phyloP scores from a whole-genome alignment of 1,140 invertebrate genomes.

The Drosophila pandora region DNA sequence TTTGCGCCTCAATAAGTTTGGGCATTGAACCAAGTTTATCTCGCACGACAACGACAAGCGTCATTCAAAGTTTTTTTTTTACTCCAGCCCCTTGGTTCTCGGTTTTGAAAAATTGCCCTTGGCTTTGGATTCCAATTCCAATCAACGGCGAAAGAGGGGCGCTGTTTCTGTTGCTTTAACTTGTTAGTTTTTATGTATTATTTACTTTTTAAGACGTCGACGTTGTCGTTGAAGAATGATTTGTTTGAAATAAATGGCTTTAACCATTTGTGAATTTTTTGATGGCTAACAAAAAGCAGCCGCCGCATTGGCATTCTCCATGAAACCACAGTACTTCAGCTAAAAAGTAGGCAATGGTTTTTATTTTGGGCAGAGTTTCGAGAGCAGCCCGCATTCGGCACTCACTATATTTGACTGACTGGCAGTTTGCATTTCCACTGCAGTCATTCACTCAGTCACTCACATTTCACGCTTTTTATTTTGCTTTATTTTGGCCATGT shows the following conservation, averaged over 20 bases:
- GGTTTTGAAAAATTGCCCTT: conserved; percentile 68
- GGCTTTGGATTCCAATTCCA: conserved; percentile 19
- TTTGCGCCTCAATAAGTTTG: conserved; percentile 80
- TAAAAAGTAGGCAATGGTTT: conserved; percentile 70
- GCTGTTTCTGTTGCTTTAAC: conserved; percentile 44
- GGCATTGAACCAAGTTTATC: conserved; percentile 77
- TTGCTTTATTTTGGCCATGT: conserved; percentile 9
- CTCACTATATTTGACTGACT: conserved; percentile 55
- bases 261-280: conserved; percentile 62
- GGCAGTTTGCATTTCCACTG: conserved; percentile 72
- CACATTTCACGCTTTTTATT: conserved; percentile 53
- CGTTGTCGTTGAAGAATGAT: conserved; percentile 49
- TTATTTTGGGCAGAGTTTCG: conserved; percentile 14
- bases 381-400: conserved; percentile 12
- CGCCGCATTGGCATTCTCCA: conserved; percentile 40
- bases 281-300: conserved; percentile 43
- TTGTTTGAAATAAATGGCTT: conserved; percentile 79
- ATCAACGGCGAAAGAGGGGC: conserved; percentile 16
- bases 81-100: conserved; percentile 4
- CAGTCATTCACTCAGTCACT: conserved; percentile 77
- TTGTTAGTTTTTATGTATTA: conserved; percentile 58
- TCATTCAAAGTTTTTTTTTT: conserved; percentile 70
- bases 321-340: conserved; percentile 64
- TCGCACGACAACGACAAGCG: conserved; percentile 67
- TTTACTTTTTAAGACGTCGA: conserved; percentile 12